Percentiles rank a stretch among this genome's conserved stretches.
These are phyloP conservation scores for Drosophila arawakana DNA, from an alignment of 1,140 invertebrate genomes.

Conservation along the genomic window DNA sequence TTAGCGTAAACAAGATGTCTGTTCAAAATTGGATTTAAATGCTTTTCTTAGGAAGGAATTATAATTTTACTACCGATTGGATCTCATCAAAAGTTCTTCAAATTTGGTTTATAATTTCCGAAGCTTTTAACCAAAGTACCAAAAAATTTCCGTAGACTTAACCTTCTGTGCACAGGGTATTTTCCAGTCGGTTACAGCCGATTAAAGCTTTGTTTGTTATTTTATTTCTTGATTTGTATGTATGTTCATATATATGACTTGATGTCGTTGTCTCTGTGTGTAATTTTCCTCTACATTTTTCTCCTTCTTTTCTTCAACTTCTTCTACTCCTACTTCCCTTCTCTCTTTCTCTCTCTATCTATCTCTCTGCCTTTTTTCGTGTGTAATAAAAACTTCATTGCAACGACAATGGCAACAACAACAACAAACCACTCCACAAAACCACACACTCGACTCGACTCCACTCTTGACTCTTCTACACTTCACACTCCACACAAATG, in stretches of 20 bases:
- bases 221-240: slow-evolving; percentile 35
- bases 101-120: no score
- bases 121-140: no score
- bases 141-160: no score
- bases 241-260: slow-evolving; percentile 55
- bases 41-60: no score
- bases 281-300: slow-evolving; percentile 78
- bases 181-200: no score
- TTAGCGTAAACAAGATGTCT: no score
- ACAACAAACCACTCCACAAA: slow-evolving; percentile 35
- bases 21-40: no score
- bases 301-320: slow-evolving; percentile 46
- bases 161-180: no score
- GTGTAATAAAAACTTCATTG: slow-evolving; percentile 51
- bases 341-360: slow-evolving; percentile 35
- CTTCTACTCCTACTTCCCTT: slow-evolving; percentile 38
- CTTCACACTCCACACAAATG: slow-evolving; percentile 17
- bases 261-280: slow-evolving; percentile 65
- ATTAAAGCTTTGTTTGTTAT: neutral
- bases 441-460: slow-evolving; percentile 29
- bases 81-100: no score
- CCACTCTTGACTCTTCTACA: slow-evolving; percentile 13
- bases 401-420: slow-evolving; percentile 47
- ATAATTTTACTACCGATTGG: no score
- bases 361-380: slow-evolving; percentile 46